phyloP scores from a whole-genome alignment of 2,888 invertebrate genomes.

The Leptura quadrifasciata region DNA sequence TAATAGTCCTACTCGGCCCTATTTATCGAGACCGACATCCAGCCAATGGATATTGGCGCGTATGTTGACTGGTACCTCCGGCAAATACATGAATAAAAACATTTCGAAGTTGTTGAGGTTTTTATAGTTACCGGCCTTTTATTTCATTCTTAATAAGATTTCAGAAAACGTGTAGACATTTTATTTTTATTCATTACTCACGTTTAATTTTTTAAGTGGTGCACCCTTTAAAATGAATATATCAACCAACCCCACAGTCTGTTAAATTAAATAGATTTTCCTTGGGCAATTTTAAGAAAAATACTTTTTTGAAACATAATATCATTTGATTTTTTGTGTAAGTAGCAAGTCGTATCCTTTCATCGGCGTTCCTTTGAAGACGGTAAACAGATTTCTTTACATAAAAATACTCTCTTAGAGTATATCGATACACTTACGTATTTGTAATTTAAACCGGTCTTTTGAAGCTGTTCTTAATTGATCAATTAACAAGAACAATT shows the following conservation, averaged over 20 bases:
- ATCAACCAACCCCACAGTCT: background rate
- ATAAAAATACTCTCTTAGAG: conserved; percentile 7
- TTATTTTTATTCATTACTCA: background rate
- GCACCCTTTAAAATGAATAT: background rate
- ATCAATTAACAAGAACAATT: background rate
- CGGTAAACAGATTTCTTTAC: conserved; percentile 12
- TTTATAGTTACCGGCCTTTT: background rate
- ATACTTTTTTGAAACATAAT: background rate
- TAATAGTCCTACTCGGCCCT: no score
- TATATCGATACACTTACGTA: background rate
- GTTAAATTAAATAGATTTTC: background rate
- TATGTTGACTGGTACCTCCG: no score
- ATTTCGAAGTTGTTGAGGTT: no score
- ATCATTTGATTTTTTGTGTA: background rate
- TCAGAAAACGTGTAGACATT: background rate
- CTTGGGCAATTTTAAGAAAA: background rate
- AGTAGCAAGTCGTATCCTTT: background rate
- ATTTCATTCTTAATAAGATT: background rate
- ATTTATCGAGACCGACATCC: no score
- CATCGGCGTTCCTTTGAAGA: conserved; percentile 5
- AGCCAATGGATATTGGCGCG: no score
- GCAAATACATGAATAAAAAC: no score
- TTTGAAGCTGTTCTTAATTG: background rate
- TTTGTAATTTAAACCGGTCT: background rate
- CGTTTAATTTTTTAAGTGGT: background rate